Percentiles rank a stretch among this genome's conserved stretches.
These are phyloP conservation scores for Emberiza fucata DNA, from an alignment of 2,113 vertebrate species.

Conservation along the genomic window DNA sequence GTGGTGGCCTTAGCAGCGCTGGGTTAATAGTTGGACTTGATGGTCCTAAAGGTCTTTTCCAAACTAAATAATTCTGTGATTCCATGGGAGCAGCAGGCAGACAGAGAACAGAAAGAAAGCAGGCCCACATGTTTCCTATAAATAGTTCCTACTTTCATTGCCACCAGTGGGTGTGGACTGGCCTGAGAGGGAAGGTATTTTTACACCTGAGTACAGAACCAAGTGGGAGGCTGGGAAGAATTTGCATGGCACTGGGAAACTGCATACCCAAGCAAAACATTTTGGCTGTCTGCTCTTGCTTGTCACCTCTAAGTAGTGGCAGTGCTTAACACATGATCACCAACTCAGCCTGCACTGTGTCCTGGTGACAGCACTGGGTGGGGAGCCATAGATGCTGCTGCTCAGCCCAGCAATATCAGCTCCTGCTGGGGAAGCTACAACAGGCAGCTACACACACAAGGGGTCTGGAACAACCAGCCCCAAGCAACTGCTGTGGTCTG, in stretches of 20 bases:
- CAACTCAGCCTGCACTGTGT: neutral
- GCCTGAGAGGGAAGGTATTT: neutral
- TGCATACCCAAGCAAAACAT: neutral
- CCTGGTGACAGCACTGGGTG: neutral
- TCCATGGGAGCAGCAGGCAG: neutral
- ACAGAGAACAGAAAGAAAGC: neutral
- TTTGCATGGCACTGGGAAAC: neutral
- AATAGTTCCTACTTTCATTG: neutral
- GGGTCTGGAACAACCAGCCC: neutral
- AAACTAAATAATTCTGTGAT: neutral
- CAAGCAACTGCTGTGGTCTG: neutral
- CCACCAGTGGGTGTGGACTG: fast-evolving
- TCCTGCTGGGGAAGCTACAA: neutral
- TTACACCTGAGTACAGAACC: neutral
- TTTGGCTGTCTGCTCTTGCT: neutral
- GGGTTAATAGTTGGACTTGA: neutral
- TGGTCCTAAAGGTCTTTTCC: neutral
- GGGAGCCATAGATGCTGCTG: neutral
- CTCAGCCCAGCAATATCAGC: neutral
- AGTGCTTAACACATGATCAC: neutral
- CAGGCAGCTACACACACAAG: fast-evolving
- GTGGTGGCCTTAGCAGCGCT: neutral
- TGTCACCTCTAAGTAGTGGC: neutral
- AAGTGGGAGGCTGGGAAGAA: neutral
- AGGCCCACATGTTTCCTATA: neutral